These are phyloP conservation scores for Rhamphomyia laevipes DNA, from an alignment of 2,888 invertebrate species.

Conservation along the genomic window DNA sequence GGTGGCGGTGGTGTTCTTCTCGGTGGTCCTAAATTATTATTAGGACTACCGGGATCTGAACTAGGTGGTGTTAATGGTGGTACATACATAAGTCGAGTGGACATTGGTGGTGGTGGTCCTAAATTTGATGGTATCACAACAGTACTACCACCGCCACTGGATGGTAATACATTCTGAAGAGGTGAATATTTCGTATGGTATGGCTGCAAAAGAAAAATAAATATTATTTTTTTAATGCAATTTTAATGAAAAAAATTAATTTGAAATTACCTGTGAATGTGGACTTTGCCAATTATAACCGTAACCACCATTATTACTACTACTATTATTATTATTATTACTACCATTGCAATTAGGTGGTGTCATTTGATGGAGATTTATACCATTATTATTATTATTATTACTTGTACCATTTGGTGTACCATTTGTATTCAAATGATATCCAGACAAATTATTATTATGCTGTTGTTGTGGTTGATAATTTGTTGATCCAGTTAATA, in stretches of 20 bases:
- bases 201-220: constrained; percentile 6
- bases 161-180: background rate
- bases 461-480: constrained; percentile 18
- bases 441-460: constrained; percentile 15
- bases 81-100: constrained; percentile 59
- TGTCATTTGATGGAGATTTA: constrained; percentile 22
- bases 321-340: constrained; percentile 13
- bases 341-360: constrained; percentile 12
- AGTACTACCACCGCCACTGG: constrained; percentile 6
- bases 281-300: constrained; percentile 34
- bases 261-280: constrained; percentile 1
- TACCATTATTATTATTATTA: constrained; percentile 19
- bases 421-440: background rate
- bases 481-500: constrained; percentile 18
- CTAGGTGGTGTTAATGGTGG: constrained; percentile 79
- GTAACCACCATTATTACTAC: constrained; percentile 22
- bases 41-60: constrained; percentile 77
- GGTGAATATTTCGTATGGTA: constrained; percentile 12
- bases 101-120: constrained; percentile 38
- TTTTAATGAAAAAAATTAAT: background rate
- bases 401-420: constrained; percentile 9
- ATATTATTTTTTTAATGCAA: background rate
- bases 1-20: constrained; percentile 45
- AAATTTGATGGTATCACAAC: constrained; percentile 8
- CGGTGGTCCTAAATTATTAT: constrained; percentile 55